phyloP scores from a whole-genome alignment of 2,113 vertebrate species.

The Grus americana region DNA sequence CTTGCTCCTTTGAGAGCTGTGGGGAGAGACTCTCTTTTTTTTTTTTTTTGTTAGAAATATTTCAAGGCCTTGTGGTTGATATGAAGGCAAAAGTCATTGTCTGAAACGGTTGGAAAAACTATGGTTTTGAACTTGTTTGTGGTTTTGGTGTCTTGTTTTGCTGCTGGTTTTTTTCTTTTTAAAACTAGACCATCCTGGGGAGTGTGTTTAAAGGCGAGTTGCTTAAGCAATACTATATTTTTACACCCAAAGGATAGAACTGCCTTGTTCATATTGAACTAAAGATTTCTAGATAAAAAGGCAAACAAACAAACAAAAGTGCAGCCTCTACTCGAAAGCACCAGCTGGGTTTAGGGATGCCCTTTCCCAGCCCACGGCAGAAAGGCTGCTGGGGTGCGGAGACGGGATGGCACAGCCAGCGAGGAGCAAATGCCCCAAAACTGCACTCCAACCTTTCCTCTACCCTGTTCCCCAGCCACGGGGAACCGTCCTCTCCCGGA shows the following conservation, averaged over 20 bases:
- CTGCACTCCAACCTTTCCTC: accelerated
- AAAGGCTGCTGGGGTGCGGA: neutral
- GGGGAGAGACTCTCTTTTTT: neutral
- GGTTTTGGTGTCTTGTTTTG: neutral
- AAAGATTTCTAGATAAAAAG: neutral
- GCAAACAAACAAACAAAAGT: neutral
- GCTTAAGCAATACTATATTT: accelerated
- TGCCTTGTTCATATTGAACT: neutral
- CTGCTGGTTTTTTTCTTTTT: neutral
- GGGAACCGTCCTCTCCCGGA: neutral
- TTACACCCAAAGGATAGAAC: neutral
- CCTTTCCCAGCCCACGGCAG: neutral
- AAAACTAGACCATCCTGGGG: neutral
- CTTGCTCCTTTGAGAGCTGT: neutral
- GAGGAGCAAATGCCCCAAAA: neutral
- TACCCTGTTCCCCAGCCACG: accelerated
- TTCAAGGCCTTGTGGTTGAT: neutral
- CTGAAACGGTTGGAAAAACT: neutral
- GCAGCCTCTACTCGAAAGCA: neutral
- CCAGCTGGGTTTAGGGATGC: neutral
- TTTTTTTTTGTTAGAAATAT: neutral
- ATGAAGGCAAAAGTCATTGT: neutral
- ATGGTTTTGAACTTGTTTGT: neutral
- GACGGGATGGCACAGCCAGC: too few species aligned
- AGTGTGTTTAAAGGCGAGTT: neutral